Evolutionary conservation across 2,113 vertebrate species (phyloP).

Genomic region (Colius striatus): DNA sequence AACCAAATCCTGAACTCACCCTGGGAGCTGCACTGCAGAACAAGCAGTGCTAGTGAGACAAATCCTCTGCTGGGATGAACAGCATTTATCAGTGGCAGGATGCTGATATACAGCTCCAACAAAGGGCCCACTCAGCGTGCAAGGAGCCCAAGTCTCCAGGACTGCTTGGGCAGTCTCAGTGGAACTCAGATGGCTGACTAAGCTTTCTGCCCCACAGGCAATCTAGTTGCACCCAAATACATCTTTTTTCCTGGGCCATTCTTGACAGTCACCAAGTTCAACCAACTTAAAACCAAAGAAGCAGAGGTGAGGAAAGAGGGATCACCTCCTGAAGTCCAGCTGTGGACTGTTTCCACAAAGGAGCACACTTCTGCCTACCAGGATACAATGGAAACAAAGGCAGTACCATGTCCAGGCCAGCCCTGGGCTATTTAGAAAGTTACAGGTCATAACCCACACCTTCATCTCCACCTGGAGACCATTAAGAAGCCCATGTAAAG

Average conservation of each 20-base stretch:
- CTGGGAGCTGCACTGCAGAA: not conserved
- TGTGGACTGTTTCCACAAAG: not conserved
- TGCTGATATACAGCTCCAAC: not conserved
- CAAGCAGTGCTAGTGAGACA: not conserved
- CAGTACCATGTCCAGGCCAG: not conserved
- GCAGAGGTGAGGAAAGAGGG: not conserved
- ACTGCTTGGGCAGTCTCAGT: not conserved
- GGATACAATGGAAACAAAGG: not conserved
- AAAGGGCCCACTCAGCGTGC: not conserved
- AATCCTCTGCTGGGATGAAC: not conserved
- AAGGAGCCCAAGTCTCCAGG: not conserved
- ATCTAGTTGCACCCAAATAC: not conserved
- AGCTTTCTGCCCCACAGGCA: not conserved
- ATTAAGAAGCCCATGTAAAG: not conserved
- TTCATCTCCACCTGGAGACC: slow-evolving; percentile 30
- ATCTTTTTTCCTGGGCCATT: not conserved
- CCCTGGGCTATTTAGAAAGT: not conserved
- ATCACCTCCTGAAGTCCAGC: not conserved
- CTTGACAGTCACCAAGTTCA: not conserved
- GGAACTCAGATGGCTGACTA: not conserved
- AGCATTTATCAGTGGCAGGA: not conserved
- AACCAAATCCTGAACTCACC: not conserved
- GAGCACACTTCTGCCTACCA: not conserved
- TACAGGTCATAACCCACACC: slow-evolving; percentile 10
- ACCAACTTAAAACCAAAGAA: not conserved